phyloP scores from a whole-genome alignment of 2,113 vertebrate species.

The Epinephelus lanceolatus region DNA sequence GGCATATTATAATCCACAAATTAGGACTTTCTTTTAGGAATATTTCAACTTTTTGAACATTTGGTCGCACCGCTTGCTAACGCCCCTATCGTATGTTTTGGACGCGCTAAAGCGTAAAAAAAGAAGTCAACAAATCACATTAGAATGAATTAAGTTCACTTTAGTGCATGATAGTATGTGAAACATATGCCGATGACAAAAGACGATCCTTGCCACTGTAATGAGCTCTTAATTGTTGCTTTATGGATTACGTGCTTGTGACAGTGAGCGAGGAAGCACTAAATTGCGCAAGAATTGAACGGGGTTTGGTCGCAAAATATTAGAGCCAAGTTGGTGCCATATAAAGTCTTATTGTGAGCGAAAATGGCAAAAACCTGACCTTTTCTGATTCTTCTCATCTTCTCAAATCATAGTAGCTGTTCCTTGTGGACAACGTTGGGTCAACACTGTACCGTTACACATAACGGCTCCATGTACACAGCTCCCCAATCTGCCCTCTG shows the following conservation, averaged over 20 bases:
- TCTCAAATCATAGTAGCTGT: neutral
- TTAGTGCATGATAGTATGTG: rapidly evolving
- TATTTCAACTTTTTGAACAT: constrained; percentile 35
- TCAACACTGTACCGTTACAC: constrained; percentile 18
- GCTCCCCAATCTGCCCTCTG: constrained; percentile 41
- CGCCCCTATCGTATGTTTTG: neutral
- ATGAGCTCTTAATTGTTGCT: rapidly evolving
- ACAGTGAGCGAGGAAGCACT: neutral
- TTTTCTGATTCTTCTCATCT: neutral
- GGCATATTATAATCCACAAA: neutral
- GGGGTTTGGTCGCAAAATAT: neutral
- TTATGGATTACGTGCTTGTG: rapidly evolving
- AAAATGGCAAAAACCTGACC: neutral
- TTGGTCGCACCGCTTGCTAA: neutral
- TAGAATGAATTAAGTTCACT: rapidly evolving
- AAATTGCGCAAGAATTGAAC: neutral
- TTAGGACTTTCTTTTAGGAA: neutral
- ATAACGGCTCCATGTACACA: neutral
- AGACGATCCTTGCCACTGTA: rapidly evolving
- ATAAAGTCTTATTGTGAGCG: neutral
- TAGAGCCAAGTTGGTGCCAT: neutral
- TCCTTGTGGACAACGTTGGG: neutral
- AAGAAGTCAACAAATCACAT: neutral
- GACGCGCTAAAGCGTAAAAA: neutral
- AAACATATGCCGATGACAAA: neutral